Evolutionary conservation across 2,113 vertebrate species (phyloP), one percentile per base, ranked within the genome.

Genomic region (Seriola quinqueradiata): DNA sequence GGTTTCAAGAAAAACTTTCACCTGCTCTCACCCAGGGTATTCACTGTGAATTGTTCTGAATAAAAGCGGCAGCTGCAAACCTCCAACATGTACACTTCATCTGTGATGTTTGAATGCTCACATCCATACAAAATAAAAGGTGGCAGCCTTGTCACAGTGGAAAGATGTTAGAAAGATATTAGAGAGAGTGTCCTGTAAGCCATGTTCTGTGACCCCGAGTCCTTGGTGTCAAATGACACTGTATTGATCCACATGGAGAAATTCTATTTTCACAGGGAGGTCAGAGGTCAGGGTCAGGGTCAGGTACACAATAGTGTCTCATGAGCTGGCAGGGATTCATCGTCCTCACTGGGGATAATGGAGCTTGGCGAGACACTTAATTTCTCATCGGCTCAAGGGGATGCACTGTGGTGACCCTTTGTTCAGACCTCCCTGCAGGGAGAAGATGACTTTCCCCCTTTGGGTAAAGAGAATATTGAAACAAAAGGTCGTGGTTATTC

Each of bases 251-350:
- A 63, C 13, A n/a, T 42, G 10, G 14, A 9, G 1, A 57, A 58
- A 58, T 54, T 34, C 36, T 77, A 28, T 73, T 87, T 60, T 38
- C n/a, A 32, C 13, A 4, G 60, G 0, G 70, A 79, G 71, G 72
- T 88, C 59, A 65, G 36, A 82, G 81, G 84, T 87, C 75, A 87
- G 17, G 81, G 84, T 87, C 75, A 87, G 17, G 70, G 83, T 88
- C 79, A 64, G 34, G 36, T 57, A 52, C 67, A 57, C 67, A 6
- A 4, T 70, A 21, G 50, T 21, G 63, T 75, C 69, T 25, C 68
- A 25, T 13, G 67, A 52, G 77, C 34, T 50, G 32, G 40, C 44
- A 58, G 42, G 64, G 72, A 69, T 75, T 77, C 48, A 74, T 65
- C 2, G 14, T 44, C 61, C 61, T 48, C 11, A 7, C 34, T 77